Evolutionary conservation across 1,140 invertebrate species (phyloP), one percentile per base, ranked within the genome.

Genomic region (Onthophagus taurus): DNA sequence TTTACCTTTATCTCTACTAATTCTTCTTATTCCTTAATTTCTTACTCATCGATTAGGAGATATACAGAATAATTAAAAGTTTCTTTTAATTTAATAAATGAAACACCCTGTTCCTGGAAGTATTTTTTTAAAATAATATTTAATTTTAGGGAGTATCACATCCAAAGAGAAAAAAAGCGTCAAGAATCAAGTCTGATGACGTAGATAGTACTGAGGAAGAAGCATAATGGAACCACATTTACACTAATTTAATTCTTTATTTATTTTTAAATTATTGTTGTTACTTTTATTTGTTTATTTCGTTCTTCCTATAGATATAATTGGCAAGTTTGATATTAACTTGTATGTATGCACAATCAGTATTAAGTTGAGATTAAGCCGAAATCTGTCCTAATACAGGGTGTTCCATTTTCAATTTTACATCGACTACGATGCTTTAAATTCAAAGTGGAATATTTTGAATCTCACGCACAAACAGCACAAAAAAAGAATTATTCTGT

Each of bases 101-200:
- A 37, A 37, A 37, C 35, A 37, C 24, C 35, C 35, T 37, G 35
- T 37, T 21, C 24, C 24, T 23, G 24, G 18, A 4, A 20, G 13
- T 37, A 16, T 37, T 14, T 20, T 16, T 39, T 24, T 39, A 26
- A 41, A 41, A 41, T 14, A 13, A 17, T 29, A 41, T 41, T 41
- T 41, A 41, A 41, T 41, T 41, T 41, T 41, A 41, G 38, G 38
- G 38, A 41, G 29, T 41, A 16, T 26, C 38, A 14, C 38, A 41
- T 19, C 38, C 38, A 41, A 41, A 41, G 38, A 41, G 38, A 41
- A 41, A 41, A 41, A 41, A 41, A 41, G 9, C 38, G 24, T 12
- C 38, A 29, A 41, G 38, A 41, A 13, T 41, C 38, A 41, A 41
- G 38, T 41, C 13, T 21, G 38, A 41, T 29, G 38, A 41, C 14